Evolutionary conservation across 2,797 vertebrate species (phyloP).

Genomic region (Mastacembelus armatus): DNA sequence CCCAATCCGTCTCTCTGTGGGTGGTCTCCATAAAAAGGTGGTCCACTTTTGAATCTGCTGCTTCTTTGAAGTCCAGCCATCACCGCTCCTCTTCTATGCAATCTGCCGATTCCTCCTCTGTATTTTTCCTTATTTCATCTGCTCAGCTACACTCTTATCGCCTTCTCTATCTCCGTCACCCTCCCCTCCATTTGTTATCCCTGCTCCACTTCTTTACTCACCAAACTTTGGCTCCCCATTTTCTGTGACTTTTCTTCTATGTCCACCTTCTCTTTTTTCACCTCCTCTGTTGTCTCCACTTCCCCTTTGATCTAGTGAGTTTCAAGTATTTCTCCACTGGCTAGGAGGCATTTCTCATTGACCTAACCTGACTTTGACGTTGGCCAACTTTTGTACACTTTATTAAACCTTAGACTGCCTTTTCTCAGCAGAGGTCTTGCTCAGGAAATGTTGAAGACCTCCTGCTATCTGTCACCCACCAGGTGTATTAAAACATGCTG

Average conservation of each 20-base stretch:
- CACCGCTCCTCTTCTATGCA: constrained; percentile 20
- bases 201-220: constrained; percentile 4
- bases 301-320: constrained; percentile 45
- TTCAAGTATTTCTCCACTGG: constrained; percentile 22
- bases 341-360: constrained; percentile 43
- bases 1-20: constrained; percentile 51
- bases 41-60: constrained; percentile 57
- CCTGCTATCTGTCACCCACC: constrained; percentile 9
- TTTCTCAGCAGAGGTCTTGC: constrained; percentile 22
- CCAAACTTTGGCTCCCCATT: constrained; percentile 12
- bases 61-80: constrained; percentile 71
- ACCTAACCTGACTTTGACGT: constrained; percentile 47
- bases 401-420: constrained; percentile 23
- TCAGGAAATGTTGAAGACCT: constrained; percentile 16
- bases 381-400: constrained; percentile 30
- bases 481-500: constrained; percentile 3
- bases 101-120: constrained; percentile 21
- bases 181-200: background rate
- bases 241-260: constrained; percentile 13
- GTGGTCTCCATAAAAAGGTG: constrained; percentile 56
- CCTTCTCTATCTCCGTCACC: constrained; percentile 4
- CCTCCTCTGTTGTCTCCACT: constrained; percentile 36
- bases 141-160: constrained; percentile 36
- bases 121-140: constrained; percentile 33
- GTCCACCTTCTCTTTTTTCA: background rate